Evolutionary conservation across 2,113 vertebrate genomes (phyloP), one percentile per base, ranked within the genome.

Genomic region (Salvelinus sp.): DNA sequence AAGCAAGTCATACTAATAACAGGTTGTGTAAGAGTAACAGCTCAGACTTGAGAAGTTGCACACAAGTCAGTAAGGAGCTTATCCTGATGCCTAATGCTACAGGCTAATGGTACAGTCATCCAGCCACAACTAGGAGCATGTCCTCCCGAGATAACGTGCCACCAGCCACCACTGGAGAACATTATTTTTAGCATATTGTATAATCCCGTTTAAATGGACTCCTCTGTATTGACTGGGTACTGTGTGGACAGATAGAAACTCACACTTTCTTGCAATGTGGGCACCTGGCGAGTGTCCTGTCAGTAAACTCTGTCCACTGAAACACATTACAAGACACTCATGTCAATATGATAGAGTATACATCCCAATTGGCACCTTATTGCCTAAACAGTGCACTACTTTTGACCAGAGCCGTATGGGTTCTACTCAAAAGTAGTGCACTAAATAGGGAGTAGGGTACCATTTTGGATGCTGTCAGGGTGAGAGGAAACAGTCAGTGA

Each of bases 201-300:
- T 54, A 18, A 54, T 4, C 3, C 12, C 50, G 4, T 16, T 54
- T 14, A 18, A 54, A 54, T 18, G 2, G 38, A 44, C 50, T 16
- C 50, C 66, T 44, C 30, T 4, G 14, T 16, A 38, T 68, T 33
- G 28, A 20, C 66, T 13, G 64, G 23, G 30, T 4, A 23, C 25
- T 16, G n/a, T 6, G 6, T n/a, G 75, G 38, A 4, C 6, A 44
- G 20, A 57, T 12, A 58, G 22, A 78, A 80, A 95, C 96, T 96
- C 86, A 97, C 96, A 97, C 96, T 95, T 96, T 96, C 83, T 95
- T 95, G 93, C 96, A 97, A 90, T 97, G 96, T 9, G 96, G 96
- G 87, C 96, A 97, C 50, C 95, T 90, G 69, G 96, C 96, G 90
- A 97, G 91, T 23, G 96, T 97, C 88, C 95, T 93, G 87, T 97